Percentiles rank a stretch among this genome's conserved stretches.
These are phyloP conservation scores for Marasmarcha lunaedactyla DNA, from an alignment of 2,888 invertebrate species.

Conservation along the genomic window DNA sequence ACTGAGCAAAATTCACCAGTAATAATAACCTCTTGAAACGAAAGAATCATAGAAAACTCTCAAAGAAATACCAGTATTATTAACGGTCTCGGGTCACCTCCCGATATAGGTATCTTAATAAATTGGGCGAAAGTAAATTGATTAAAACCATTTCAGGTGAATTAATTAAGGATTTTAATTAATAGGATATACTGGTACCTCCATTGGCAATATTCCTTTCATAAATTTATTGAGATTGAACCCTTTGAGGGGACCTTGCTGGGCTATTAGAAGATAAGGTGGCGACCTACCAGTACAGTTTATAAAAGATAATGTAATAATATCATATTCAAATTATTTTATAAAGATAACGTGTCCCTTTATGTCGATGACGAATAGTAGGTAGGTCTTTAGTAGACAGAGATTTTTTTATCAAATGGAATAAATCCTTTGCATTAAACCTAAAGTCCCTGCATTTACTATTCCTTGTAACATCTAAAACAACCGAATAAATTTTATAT, in stretches of 20 bases:
- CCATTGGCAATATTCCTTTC: slow-evolving; percentile 70
- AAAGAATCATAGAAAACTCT: too few relatives aligned
- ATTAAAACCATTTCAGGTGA: slow-evolving; percentile 69
- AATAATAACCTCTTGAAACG: neutral
- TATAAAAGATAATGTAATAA: slow-evolving; percentile 30
- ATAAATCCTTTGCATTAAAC: too few relatives aligned
- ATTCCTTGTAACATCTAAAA: too few relatives aligned
- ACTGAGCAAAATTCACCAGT: neutral
- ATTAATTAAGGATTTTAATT: slow-evolving; percentile 71
- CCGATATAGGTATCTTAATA: slow-evolving; percentile 53
- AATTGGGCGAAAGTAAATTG: slow-evolving; percentile 62
- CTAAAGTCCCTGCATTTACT: too few relatives aligned
- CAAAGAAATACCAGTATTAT: slow-evolving; percentile 11
- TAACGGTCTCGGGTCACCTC: slow-evolving; percentile 22
- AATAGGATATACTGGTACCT: slow-evolving; percentile 65
- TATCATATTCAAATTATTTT: slow-evolving; percentile 21
- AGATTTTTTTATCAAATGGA: too few relatives aligned
- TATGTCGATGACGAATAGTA: too few relatives aligned
- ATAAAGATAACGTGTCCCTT: neutral
- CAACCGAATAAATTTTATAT: too few relatives aligned
- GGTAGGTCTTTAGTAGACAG: too few relatives aligned
- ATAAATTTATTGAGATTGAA: slow-evolving; percentile 68
- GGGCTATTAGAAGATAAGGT: slow-evolving; percentile 49
- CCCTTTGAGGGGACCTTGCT: slow-evolving; percentile 45
- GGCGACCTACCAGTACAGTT: slow-evolving; percentile 16